Base-by-base conservation (phyloP, 2,888 invertebrate genomes). In the Netelia inedita region DNA sequence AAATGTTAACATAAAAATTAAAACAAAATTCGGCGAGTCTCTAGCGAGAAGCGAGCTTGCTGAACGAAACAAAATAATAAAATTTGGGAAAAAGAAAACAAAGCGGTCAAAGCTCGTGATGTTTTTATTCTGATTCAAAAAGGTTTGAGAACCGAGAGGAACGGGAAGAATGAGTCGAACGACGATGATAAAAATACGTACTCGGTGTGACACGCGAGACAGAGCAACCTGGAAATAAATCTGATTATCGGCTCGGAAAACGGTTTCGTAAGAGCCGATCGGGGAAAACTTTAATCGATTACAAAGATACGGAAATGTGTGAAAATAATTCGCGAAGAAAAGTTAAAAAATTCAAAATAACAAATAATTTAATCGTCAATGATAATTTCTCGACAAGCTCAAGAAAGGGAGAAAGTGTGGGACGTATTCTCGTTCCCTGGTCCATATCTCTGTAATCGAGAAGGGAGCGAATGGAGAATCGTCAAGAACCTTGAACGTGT, bases 171-270 rank as follows among this genome's bases (percentile, higher is more conserved):
- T 43, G 23, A 80, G 14, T 68, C 46, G 28, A 72, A 85, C 74
- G 71, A 84, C 19, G 74, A 76, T 79, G 75, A 79, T 19, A 82
- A 86, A 86, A 73, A 87, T 85, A 89, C 89, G 87, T 88, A 89
- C 90, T 92, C 91, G 85, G 89, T 88, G 87, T 88, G 87, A 90
- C 91, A 92, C 87, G 89, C 86, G 88, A 91, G 88, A 85, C 89
- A 92, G 86, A 91, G 89, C 86, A 92, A 91, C 90, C 90, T 92
- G 91, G 66, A 91, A 92, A 91, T 86, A 90, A 86, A 88, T 87
- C 88, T 88, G 86, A 89, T 90, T 90, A 86, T 79, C 82, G 82
- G 63, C 73, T 85, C 82, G 75, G 59, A 57, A 72, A 72, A 46
- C 35, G 79, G 73, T 66, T 82, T 85, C 86, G 41, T 81, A 81